Evolutionary conservation across 2,888 invertebrate genomes (phyloP).

Genomic region (Drosophila borborema): DNA sequence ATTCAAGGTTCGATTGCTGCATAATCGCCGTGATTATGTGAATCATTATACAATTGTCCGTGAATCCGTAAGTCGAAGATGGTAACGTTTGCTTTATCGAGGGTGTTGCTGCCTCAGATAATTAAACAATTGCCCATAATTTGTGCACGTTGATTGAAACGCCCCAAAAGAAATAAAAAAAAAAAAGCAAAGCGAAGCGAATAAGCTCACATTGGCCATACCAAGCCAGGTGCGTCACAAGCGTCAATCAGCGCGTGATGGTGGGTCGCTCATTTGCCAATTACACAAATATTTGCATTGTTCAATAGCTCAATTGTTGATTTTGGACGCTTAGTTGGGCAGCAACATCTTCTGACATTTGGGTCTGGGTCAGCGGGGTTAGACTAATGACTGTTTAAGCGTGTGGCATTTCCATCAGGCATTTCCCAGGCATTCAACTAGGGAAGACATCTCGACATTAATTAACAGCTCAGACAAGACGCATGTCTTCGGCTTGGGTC

Average conservation of each 20-base stretch:
- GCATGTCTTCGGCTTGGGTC: conserved; percentile 37
- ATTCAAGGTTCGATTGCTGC: conserved; percentile 67
- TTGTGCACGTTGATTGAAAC: conserved; percentile 68
- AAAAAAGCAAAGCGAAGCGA: conserved; percentile 9
- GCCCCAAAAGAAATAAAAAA: conserved; percentile 38
- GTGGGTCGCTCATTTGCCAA: conserved; percentile 35
- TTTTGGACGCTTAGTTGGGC: conserved; percentile 23
- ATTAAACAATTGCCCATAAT: conserved; percentile 77
- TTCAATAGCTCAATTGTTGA: conserved; percentile 39
- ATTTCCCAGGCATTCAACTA: conserved; percentile 54
- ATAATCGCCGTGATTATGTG: conserved; percentile 73
- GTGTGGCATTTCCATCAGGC: conserved; percentile 40
- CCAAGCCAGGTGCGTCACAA: conserved; percentile 38
- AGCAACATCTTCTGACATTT: conserved; percentile 45
- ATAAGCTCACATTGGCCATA: conserved; percentile 41
- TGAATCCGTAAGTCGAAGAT: conserved; percentile 35
- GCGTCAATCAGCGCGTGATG: conserved; percentile 8
- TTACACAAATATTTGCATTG: conserved; percentile 63
- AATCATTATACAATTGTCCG: conserved; percentile 62
- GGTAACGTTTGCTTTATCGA: conserved; percentile 29
- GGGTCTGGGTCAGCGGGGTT: conserved; percentile 66
- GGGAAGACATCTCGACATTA: conserved; percentile 43
- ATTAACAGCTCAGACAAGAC: conserved; percentile 53
- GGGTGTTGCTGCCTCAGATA: conserved; percentile 68
- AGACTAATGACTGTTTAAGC: conserved; percentile 54